phyloP scores from a whole-genome alignment of 2,888 invertebrate species.

The Eutolmus rufibarbis region DNA sequence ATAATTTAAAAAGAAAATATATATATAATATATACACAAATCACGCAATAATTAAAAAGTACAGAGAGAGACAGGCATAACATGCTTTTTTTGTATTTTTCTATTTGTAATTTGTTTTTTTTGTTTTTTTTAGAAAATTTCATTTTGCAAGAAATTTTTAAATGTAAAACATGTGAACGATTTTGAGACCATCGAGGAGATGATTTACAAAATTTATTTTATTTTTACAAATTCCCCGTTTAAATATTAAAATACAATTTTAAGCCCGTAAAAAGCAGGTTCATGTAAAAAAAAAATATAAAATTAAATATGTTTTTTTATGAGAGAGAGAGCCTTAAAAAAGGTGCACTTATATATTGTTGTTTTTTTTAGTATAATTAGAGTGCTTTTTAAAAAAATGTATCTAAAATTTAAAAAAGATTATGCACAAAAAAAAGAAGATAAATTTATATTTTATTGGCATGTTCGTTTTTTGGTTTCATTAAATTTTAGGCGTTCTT shows the following conservation, averaged over 20 bases:
- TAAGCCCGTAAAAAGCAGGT: not conserved
- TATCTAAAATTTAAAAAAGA: too few species aligned
- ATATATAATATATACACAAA: not conserved
- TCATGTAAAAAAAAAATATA: too few species aligned
- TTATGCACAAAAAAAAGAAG: too few species aligned
- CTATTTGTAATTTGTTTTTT: not conserved
- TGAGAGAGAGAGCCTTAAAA: too few species aligned
- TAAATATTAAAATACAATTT: not conserved
- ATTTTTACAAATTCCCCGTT: not conserved
- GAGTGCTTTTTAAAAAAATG: too few species aligned
- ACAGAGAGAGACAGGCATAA: not conserved
- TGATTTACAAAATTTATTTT: not conserved
- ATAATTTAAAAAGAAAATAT: not conserved
- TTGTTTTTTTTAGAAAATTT: not conserved
- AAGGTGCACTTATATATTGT: too few species aligned
- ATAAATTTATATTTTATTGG: too few species aligned
- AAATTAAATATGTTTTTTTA: too few species aligned
- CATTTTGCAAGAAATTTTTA: not conserved
- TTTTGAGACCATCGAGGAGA: not conserved
- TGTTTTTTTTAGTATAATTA: too few species aligned
- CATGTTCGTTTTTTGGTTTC: too few species aligned
- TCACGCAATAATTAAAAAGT: too few species aligned
- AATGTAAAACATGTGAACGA: not conserved
- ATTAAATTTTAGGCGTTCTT: too few species aligned
- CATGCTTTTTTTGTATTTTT: conserved; percentile 5